Evolutionary conservation across 1,140 invertebrate species (phyloP).

Genomic region (Charaxes varanes): DNA sequence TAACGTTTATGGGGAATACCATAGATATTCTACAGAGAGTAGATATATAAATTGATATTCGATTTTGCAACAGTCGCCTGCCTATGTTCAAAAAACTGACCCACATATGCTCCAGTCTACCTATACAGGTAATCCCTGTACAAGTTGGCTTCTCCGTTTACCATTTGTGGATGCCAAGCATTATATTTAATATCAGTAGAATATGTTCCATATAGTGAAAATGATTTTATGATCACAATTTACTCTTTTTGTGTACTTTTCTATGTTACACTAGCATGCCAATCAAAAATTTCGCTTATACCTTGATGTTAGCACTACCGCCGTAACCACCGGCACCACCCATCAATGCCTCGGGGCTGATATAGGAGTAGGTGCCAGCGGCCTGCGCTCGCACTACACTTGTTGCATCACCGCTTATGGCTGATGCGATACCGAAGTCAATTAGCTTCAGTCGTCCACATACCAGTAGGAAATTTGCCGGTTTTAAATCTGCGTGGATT

Average conservation of each 20-base stretch:
- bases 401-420: slow-evolving; percentile 91
- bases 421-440: slow-evolving; percentile 98
- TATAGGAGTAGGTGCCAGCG: slow-evolving; percentile 95
- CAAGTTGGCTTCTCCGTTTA: no score
- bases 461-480: slow-evolving; percentile 96
- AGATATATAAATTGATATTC: no score
- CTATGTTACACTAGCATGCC: not conserved
- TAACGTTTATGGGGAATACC: no score
- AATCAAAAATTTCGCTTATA: no score
- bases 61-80: no score
- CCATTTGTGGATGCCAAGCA: no score
- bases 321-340: slow-evolving; percentile 52
- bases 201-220: not conserved
- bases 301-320: slow-evolving; percentile 57
- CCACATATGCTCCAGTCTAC: no score
- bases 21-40: no score
- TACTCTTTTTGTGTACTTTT: not conserved
- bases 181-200: not conserved
- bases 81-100: no score
- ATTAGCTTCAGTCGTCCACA: slow-evolving; percentile 93
- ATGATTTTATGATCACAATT: no score
- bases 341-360: slow-evolving; percentile 93
- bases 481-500: slow-evolving; percentile 97
- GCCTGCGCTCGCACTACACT: slow-evolving; percentile 89
- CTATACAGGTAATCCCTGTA: no score